Percentiles rank a stretch among this genome's conserved stretches.
These are phyloP conservation scores for Erebia palarica DNA, from an alignment of 2,888 invertebrate genomes.

Conservation along the genomic window DNA sequence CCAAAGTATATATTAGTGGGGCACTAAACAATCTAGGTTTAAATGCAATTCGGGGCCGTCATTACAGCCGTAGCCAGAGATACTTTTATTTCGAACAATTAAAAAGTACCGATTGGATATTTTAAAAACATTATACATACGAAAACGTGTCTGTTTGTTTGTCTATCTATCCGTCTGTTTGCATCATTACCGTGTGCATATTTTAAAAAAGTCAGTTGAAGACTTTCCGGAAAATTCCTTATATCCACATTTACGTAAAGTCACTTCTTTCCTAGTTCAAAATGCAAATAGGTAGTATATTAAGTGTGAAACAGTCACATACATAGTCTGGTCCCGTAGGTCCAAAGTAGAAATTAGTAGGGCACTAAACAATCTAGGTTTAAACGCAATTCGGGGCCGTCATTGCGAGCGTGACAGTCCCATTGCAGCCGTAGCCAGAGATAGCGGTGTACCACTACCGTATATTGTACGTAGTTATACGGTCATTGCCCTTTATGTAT, in stretches of 20 bases:
- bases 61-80: neutral
- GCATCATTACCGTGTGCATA: too few relatives aligned
- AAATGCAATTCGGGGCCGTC: conserved; percentile 15
- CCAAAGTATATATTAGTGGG: conserved; percentile 2
- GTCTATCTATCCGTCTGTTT: too few relatives aligned
- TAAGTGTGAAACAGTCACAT: neutral
- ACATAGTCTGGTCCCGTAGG: neutral
- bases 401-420: conserved; percentile 2
- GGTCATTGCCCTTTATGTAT: neutral
- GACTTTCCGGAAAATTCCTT: too few relatives aligned
- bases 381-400: conserved; percentile 15
- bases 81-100: neutral
- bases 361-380: conserved; percentile 11
- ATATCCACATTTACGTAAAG: too few relatives aligned
- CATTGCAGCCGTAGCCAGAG: conserved; percentile 2
- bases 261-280: neutral
- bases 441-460: neutral
- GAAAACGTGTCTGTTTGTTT: too few relatives aligned
- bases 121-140: too few relatives aligned
- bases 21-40: conserved; percentile 13
- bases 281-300: neutral
- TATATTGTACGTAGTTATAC: neutral
- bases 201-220: too few relatives aligned
- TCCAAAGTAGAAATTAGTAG: conserved; percentile 5
- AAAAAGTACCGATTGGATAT: too few relatives aligned